Evolutionary conservation across 1,140 invertebrate genomes (phyloP).

Genomic region (Brachionus koreanus): DNA sequence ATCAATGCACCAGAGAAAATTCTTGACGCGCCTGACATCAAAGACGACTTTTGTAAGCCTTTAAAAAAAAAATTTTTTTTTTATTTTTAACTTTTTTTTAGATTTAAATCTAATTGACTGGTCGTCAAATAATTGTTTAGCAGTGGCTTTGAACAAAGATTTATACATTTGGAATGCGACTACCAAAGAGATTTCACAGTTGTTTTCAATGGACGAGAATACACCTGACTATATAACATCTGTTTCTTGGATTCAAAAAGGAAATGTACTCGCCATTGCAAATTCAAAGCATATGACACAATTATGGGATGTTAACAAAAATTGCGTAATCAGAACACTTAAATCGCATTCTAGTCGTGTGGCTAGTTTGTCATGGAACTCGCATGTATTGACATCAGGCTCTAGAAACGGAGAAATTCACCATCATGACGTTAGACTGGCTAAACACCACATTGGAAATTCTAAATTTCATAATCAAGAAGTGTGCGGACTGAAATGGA

Average conservation of each 20-base stretch:
- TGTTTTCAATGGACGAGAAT: constrained; percentile 71
- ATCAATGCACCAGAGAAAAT: constrained; percentile 86
- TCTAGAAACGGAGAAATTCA: constrained; percentile 81
- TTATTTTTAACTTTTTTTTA: constrained; percentile 64
- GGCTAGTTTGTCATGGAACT: constrained; percentile 84
- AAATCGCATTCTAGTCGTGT: constrained; percentile 62
- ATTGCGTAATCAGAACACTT: constrained; percentile 59
- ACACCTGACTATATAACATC: constrained; percentile 74
- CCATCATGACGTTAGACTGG: constrained; percentile 86
- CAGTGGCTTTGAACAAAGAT: constrained; percentile 77
- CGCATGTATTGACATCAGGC: constrained; percentile 70
- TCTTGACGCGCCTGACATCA: constrained; percentile 90
- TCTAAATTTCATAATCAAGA: constrained; percentile 74
- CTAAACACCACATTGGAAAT: constrained; percentile 74
- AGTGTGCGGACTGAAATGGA: constrained; percentile 93
- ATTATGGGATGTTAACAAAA: constrained; percentile 63
- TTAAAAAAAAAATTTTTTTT: neutral
- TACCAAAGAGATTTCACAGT: constrained; percentile 77
- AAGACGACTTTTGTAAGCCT: constrained; percentile 78
- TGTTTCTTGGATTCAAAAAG: constrained; percentile 84
- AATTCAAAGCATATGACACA: constrained; percentile 69
- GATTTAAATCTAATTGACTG: constrained; percentile 87
- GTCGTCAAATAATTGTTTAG: constrained; percentile 79
- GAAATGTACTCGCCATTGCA: constrained; percentile 80
- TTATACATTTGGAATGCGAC: constrained; percentile 94